A percentile compares a stretch with the other conserved stretches of the same genome.
These are phyloP conservation scores for Corapipo altera DNA, from an alignment of 2,113 vertebrate species.

Conservation along the genomic window DNA sequence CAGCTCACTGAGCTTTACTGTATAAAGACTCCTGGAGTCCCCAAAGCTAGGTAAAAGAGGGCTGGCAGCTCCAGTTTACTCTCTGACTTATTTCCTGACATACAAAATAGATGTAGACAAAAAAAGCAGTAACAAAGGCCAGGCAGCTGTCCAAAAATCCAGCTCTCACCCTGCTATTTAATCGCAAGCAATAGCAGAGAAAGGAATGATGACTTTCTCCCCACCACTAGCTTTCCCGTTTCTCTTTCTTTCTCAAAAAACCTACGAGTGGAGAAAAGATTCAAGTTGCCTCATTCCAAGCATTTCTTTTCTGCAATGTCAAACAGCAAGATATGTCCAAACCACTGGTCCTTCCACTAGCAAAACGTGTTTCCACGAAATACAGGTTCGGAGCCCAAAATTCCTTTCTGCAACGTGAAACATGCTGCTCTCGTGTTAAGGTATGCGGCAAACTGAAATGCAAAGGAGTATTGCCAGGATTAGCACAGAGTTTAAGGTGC, in stretches of 20 bases:
- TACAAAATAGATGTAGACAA: conserved; percentile 10
- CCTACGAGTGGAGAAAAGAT: neutral
- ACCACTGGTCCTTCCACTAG: neutral
- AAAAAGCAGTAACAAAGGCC: conserved; percentile 23
- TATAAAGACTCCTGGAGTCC: neutral
- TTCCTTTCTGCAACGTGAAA: conserved; percentile 41
- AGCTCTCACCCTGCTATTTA: neutral
- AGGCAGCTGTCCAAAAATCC: conserved; percentile 7
- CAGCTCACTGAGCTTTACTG: neutral
- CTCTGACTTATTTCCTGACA: conserved; percentile 57
- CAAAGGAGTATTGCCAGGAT: conserved; percentile 20
- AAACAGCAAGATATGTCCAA: neutral
- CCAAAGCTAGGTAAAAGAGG: neutral
- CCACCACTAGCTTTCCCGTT: neutral
- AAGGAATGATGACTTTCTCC: neutral
- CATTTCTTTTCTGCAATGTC: conserved; percentile 12
- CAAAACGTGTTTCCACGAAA: neutral
- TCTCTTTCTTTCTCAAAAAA: neutral
- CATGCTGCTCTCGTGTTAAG: neutral
- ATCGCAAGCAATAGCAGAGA: neutral
- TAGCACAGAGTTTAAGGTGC: conserved; percentile 38
- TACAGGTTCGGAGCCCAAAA: conserved; percentile 28
- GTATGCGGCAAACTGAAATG: conserved; percentile 25
- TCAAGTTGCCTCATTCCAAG: neutral
- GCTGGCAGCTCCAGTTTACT: neutral